A percentile compares a stretch with the other conserved stretches of the same genome.
Evolutionary conservation across 2,888 invertebrate species (phyloP).

Genomic region (Ptychoptera contaminata): DNA sequence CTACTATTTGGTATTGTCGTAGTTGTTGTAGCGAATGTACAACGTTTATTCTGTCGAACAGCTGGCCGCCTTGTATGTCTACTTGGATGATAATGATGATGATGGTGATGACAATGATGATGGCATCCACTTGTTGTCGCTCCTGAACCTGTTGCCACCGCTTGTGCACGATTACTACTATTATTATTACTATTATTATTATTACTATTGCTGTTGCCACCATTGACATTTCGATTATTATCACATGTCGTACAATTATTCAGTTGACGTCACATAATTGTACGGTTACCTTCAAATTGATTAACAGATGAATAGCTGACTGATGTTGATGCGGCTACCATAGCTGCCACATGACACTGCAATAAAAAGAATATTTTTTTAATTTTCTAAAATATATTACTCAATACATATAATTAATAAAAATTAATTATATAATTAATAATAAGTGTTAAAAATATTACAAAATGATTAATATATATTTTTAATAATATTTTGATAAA

Average conservation of each 20-base stretch:
- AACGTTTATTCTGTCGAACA: slow-evolving; percentile 18
- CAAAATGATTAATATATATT: too few species aligned
- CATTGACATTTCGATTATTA: slow-evolving; percentile 22
- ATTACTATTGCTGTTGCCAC: neutral
- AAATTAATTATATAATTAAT: too few species aligned
- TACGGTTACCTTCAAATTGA: slow-evolving; percentile 27
- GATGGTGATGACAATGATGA: slow-evolving; percentile 26
- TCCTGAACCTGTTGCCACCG: slow-evolving; percentile 1
- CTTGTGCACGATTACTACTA: neutral
- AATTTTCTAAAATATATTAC: too few species aligned
- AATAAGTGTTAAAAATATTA: too few species aligned
- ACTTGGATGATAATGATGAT: slow-evolving; percentile 21
- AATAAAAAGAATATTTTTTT: slow-evolving; percentile 4
- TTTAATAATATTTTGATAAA: neutral
- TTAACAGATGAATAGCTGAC: slow-evolving; percentile 30
- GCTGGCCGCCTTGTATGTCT: slow-evolving; percentile 3
- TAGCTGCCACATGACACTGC: slow-evolving; percentile 31
- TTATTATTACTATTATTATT: neutral
- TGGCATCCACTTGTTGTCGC: slow-evolving; percentile 19
- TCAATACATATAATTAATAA: too few species aligned
- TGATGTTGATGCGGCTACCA: slow-evolving; percentile 31
- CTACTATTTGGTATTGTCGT: slow-evolving; percentile 16
- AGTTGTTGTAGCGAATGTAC: slow-evolving; percentile 24
- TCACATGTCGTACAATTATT: slow-evolving; percentile 32
- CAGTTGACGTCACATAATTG: slow-evolving; percentile 31